Conservation (phyloP, 2,888 invertebrate genomes). For the Drosophila rellima region DNA sequence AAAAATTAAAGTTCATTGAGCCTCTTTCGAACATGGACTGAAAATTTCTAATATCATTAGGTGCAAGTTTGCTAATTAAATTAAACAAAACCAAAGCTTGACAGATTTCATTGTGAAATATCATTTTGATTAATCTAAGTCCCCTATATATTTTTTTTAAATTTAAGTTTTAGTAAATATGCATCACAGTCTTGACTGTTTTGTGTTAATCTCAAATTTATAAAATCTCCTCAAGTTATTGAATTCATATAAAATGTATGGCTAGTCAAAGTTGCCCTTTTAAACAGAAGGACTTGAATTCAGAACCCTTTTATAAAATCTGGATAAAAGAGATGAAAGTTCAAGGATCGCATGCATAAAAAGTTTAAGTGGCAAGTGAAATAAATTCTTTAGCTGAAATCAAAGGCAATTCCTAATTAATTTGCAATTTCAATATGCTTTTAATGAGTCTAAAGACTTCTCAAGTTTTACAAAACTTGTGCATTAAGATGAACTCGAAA, state of each 20-base stretch:
- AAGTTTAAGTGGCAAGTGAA: conserved; percentile 29
- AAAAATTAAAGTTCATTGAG: neutral
- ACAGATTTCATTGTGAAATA: too few relatives aligned
- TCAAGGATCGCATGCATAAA: conserved; percentile 27
- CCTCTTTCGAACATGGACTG: too few relatives aligned
- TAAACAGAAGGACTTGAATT: neutral
- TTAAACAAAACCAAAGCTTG: too few relatives aligned
- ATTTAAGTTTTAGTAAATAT: too few relatives aligned
- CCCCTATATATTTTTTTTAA: too few relatives aligned
- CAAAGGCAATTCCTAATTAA: conserved; percentile 54
- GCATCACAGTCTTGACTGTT: too few relatives aligned
- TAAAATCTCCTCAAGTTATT: neutral
- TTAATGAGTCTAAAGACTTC: conserved; percentile 38
- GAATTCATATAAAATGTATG: neutral
- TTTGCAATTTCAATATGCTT: conserved; percentile 57
- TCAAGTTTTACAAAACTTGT: conserved; percentile 42
- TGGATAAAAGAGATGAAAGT: conserved; percentile 26
- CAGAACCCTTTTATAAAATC: neutral
- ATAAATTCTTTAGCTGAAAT: conserved; percentile 29
- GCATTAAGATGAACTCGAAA: conserved; percentile 33
- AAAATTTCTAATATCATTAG: too few relatives aligned
- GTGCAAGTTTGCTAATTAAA: too few relatives aligned
- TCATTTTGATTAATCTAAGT: too few relatives aligned
- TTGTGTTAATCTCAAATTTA: neutral
- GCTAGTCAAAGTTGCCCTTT: neutral